phyloP scores from a whole-genome alignment of 2,888 invertebrate genomes.

The Sturmia bella region DNA sequence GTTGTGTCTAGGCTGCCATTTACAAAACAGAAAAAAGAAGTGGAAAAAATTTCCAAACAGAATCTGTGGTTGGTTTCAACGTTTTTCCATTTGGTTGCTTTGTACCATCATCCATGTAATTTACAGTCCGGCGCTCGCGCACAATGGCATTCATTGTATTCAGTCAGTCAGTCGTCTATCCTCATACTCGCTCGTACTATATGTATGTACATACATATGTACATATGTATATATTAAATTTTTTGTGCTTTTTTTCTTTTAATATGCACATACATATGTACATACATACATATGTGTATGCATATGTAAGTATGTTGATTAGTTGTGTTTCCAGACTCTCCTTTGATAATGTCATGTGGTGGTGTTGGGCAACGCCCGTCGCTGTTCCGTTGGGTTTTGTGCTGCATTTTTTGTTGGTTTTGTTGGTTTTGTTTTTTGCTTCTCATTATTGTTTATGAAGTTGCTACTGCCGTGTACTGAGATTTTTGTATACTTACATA shows the following conservation, averaged over 20 bases:
- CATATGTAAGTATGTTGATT: not conserved
- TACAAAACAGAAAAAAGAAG: constrained; percentile 40
- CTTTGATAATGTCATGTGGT: constrained; percentile 47
- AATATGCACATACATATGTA: too few species aligned
- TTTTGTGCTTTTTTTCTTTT: constrained; percentile 3
- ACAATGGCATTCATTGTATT: constrained; percentile 42
- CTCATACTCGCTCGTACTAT: not conserved
- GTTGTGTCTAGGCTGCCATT: constrained; percentile 62
- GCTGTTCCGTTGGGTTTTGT: constrained; percentile 41
- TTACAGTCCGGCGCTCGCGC: constrained; percentile 67
- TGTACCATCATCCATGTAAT: constrained; percentile 57
- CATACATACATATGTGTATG: too few species aligned
- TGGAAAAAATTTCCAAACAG: constrained; percentile 21
- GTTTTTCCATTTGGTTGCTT: constrained; percentile 42
- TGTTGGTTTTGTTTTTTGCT: constrained; percentile 23
- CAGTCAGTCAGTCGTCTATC: constrained; percentile 12
- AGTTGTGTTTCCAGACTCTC: constrained; percentile 55
- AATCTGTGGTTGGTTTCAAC: constrained; percentile 58
- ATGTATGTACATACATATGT: not conserved
- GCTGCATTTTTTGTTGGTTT: constrained; percentile 20
- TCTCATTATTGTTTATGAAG: constrained; percentile 56
- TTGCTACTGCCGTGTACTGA: constrained; percentile 42
- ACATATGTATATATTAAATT: not conserved
- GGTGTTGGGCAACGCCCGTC: constrained; percentile 68
- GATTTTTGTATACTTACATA: constrained; percentile 35